These are phyloP conservation scores for Priocnemis perturbator DNA, from an alignment of 2,888 invertebrate species.

Conservation along the genomic window DNA sequence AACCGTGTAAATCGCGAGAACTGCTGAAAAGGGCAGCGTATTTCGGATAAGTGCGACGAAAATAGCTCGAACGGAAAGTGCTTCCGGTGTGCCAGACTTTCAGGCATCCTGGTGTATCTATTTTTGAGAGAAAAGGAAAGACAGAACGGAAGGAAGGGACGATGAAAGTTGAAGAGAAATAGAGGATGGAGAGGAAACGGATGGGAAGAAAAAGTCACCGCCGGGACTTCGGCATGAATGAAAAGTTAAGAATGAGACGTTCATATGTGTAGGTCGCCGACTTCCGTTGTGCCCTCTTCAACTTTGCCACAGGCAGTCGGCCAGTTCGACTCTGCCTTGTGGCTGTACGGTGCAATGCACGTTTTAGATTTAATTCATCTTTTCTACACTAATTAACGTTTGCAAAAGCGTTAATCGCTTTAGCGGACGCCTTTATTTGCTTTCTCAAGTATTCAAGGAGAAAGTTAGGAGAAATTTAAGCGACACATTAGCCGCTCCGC, in stretches of 20 bases:
- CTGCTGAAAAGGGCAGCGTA: no score
- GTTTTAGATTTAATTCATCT: no score
- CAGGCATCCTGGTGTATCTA: conserved; percentile 45
- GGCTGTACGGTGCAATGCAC: no score
- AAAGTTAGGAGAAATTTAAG: no score
- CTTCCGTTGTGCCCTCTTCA: conserved; percentile 25
- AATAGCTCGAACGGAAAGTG: conserved; percentile 45
- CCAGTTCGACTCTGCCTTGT: no score
- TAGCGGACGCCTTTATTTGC: no score
- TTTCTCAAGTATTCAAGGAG: no score
- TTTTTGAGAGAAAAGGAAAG: conserved; percentile 39
- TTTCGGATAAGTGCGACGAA: conserved; percentile 21
- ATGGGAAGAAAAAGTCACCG: conserved; percentile 9
- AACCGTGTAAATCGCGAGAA: no score
- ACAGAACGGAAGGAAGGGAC: neutral
- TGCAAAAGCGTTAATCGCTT: no score
- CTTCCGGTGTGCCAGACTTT: conserved; percentile 45
- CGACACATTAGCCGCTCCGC: no score
- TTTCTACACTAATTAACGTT: no score
- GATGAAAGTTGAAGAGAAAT: neutral
- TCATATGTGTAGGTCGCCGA: no score
- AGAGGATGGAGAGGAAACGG: neutral
- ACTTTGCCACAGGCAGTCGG: neutral
- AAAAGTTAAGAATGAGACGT: conserved; percentile 29
- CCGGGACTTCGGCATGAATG: conserved; percentile 42